Conservation (phyloP, 2,888 invertebrate species). For the Camptogramma bilineatum region DNA sequence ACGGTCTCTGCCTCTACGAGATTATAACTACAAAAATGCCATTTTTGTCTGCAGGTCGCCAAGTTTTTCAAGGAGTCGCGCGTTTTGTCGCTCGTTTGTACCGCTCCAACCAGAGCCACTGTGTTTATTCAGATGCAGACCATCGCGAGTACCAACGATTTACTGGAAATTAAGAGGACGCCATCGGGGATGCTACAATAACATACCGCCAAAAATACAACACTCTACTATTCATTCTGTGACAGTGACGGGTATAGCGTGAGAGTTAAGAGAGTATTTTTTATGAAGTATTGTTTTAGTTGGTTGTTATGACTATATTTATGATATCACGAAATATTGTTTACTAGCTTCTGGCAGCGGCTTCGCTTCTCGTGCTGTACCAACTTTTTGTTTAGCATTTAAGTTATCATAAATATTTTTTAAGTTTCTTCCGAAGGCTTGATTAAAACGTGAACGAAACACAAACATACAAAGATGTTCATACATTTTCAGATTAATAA, state of each 20-base stretch:
- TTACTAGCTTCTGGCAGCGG: background rate
- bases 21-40: background rate
- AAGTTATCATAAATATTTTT: too few relatives aligned
- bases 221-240: constrained; percentile 24
- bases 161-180: constrained; percentile 83
- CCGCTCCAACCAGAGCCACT: constrained; percentile 56
- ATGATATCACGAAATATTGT: constrained; percentile 4
- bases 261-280: constrained; percentile 41
- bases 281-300: constrained; percentile 23
- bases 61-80: constrained; percentile 29
- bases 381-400: too few relatives aligned
- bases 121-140: constrained; percentile 83
- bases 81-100: constrained; percentile 27
- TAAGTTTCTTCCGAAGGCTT: too few relatives aligned
- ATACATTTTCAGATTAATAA: too few relatives aligned
- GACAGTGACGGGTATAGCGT: constrained; percentile 40
- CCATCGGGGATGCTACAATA: constrained; percentile 78
- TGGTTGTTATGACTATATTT: constrained; percentile 15
- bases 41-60: background rate
- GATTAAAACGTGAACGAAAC: too few relatives aligned
- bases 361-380: too few relatives aligned
- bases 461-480: too few relatives aligned
- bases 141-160: constrained; percentile 79
- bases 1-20: background rate
- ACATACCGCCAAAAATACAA: constrained; percentile 79